Evolutionary conservation across 2,113 vertebrate species (phyloP).

Genomic region (Austrofundulus limnaeus): DNA sequence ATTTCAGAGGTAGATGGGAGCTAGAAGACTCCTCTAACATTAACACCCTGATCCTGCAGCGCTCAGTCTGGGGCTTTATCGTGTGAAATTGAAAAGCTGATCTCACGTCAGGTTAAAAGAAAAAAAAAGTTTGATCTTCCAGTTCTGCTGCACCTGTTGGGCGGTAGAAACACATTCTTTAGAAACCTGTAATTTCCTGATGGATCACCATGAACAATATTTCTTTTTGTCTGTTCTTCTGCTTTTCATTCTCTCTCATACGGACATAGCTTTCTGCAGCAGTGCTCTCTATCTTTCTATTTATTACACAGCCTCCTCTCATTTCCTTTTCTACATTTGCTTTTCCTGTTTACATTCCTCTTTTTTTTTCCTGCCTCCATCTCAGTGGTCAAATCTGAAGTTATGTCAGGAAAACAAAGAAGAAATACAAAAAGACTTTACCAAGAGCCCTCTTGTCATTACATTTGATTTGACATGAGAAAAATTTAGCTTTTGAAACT

Average conservation of each 20-base stretch:
- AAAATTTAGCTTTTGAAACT: too few relatives aligned
- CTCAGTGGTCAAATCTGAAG: constrained; percentile 5
- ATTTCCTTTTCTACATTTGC: constrained; percentile 17
- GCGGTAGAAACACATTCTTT: constrained; percentile 23
- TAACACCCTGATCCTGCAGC: background rate
- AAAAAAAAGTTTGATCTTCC: background rate
- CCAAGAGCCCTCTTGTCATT: background rate
- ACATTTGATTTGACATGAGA: too few relatives aligned
- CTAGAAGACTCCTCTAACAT: background rate
- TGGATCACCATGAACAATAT: constrained; percentile 1
- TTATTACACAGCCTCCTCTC: background rate
- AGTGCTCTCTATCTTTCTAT: background rate
- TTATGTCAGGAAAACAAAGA: background rate
- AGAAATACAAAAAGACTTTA: background rate
- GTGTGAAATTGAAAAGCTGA: constrained; percentile 14
- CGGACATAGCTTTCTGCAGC: background rate
- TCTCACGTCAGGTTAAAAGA: constrained; percentile 10
- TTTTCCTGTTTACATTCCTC: constrained; percentile 28
- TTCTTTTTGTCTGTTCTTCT: background rate
- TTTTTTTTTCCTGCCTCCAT: background rate
- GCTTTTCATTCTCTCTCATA: background rate
- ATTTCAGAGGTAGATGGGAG: background rate
- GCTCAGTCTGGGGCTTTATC: background rate
- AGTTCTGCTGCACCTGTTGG: constrained; percentile 25
- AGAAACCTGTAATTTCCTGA: constrained; percentile 49